These are phyloP conservation scores for Plumapathes pennacea DNA, from an alignment of 92 coral and sea anemone genomes.

Conservation along the genomic window DNA sequence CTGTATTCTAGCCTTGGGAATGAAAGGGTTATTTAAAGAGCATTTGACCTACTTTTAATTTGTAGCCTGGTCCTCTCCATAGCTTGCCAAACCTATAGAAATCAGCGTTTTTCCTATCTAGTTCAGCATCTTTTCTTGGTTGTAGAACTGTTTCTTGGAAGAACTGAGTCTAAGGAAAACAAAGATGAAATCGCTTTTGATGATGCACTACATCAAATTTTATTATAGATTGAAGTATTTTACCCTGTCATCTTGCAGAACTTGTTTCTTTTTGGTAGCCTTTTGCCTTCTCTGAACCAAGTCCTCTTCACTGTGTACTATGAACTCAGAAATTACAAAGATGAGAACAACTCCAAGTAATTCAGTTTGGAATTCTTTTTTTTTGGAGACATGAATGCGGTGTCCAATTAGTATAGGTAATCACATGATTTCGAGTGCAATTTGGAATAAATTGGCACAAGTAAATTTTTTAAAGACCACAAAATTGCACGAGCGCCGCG, in stretches of 20 bases:
- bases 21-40: neutral
- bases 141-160: conserved; percentile 51
- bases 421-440: neutral
- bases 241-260: conserved; percentile 55
- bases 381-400: neutral
- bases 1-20: neutral
- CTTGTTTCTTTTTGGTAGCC: conserved; percentile 46
- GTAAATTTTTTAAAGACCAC: neutral
- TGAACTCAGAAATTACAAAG: neutral
- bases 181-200: neutral
- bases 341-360: neutral
- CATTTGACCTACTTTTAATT: conserved; percentile 64
- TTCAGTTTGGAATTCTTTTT: too few relatives aligned
- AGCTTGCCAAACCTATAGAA: conserved; percentile 52
- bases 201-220: neutral
- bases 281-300: conserved; percentile 46
- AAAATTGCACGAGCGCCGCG: too few relatives aligned
- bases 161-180: conserved; percentile 22
- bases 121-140: conserved; percentile 66
- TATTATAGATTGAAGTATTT: neutral
- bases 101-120: conserved; percentile 55
- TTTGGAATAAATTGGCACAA: neutral
- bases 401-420: neutral
- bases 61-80: conserved; percentile 80
- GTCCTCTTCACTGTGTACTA: conserved; percentile 52